Conservation (phyloP, 2,113 vertebrate genomes). For the Sylvilagus bachmani region DNA sequence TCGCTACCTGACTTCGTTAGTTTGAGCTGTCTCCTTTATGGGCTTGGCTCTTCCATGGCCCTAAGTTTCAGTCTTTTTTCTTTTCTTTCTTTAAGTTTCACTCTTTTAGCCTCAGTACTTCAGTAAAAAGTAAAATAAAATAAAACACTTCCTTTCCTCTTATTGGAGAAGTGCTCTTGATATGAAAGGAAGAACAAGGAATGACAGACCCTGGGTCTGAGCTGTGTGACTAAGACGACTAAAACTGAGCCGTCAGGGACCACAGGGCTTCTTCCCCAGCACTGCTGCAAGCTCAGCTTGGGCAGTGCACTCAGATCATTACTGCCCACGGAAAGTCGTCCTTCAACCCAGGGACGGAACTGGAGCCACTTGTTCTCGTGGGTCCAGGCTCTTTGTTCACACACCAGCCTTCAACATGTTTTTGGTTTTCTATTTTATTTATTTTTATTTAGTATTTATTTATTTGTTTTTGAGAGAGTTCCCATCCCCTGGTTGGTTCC, state of each 20-base stretch:
- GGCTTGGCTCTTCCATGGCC: not conserved
- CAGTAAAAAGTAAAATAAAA: not conserved
- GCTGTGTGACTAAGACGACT: not conserved
- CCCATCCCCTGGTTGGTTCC: too few species aligned
- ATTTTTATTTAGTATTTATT: too few species aligned
- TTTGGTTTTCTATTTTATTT: too few species aligned
- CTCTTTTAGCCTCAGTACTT: not conserved
- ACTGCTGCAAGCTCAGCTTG: not conserved
- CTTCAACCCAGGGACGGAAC: not conserved
- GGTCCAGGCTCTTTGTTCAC: not conserved
- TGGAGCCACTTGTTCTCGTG: not conserved
- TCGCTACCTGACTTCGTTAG: not conserved
- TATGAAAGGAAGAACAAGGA: not conserved
- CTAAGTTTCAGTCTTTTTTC: not conserved
- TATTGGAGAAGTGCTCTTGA: not conserved
- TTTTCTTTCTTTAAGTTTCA: too few species aligned
- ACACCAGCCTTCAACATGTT: not conserved
- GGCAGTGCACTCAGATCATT: rapidly evolving
- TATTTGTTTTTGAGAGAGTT: too few species aligned
- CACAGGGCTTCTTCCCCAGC: not conserved
- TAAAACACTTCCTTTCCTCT: not conserved
- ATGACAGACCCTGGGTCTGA: not conserved
- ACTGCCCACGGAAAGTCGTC: not conserved
- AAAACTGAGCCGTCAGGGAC: not conserved
- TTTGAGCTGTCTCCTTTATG: not conserved